Conservation (phyloP, 2,797 vertebrate genomes). For the Hippoglossus hippoglossus region DNA sequence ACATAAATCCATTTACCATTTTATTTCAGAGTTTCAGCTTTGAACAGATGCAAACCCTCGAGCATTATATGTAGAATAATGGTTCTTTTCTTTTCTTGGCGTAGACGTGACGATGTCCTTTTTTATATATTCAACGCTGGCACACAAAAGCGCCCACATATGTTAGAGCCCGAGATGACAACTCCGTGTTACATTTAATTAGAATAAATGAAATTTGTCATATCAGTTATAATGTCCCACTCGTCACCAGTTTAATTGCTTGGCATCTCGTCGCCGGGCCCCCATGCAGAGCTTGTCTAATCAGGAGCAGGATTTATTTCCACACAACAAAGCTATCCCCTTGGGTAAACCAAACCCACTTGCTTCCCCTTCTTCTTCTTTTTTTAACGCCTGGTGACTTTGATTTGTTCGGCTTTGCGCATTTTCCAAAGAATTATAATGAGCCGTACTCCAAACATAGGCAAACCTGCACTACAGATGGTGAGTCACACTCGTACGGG, state of each 20-base stretch:
- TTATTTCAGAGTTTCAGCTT: not conserved
- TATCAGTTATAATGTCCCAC: constrained; percentile 44
- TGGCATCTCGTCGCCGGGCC: constrained; percentile 30
- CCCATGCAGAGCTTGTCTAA: constrained; percentile 53
- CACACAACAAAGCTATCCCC: constrained; percentile 54
- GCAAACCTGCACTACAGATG: constrained; percentile 25
- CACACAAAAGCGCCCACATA: constrained; percentile 5
- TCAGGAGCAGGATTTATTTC: constrained; percentile 59
- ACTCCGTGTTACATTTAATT: constrained; percentile 27
- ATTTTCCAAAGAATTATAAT: constrained; percentile 47
- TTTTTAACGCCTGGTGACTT: constrained; percentile 37
- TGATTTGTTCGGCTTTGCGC: constrained; percentile 56
- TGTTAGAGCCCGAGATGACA: constrained; percentile 18
- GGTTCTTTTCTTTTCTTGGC: not conserved
- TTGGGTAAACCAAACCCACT: constrained; percentile 38
- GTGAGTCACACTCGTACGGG: constrained; percentile 30
- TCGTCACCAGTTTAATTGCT: constrained; percentile 40
- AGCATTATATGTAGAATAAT: not conserved
- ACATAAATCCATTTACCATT: not conserved
- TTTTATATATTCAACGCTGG: not conserved
- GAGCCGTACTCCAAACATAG: constrained; percentile 43
- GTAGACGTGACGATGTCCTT: not conserved
- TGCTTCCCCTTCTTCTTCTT: not conserved
- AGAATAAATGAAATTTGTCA: constrained; percentile 39
- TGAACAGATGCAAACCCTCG: not conserved